Evolutionary conservation across 1,140 invertebrate genomes (phyloP), one percentile per base, ranked within the genome.

Genomic region (Drosophila bipectinata): DNA sequence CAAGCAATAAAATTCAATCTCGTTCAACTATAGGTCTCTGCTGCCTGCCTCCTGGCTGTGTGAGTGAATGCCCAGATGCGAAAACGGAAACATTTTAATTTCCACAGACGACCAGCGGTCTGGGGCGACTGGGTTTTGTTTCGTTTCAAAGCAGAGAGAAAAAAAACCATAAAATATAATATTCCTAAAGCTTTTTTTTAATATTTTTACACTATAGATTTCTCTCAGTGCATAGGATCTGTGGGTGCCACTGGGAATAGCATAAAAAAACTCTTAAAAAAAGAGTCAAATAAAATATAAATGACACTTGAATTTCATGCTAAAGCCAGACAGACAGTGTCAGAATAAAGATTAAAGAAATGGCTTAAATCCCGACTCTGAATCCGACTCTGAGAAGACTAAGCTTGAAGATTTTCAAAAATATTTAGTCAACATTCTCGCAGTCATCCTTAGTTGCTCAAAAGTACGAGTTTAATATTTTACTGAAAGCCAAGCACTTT

Each of bases 71-170:
- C 32, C 55, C 41, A 26, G 39, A n/a, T 56, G 55, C 77, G 77
- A 71, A 63, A 87, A 77, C 81, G 83, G 83, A 87, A 87, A 79
- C 82, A 87, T 73, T 87, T 83, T 79, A 88, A 87, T 87, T 87
- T 88, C 63, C 76, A 79, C 84, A 76, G 62, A 67, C 75, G 67
- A 55, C 76, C 66, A 72, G 59, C 60, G 76, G 78, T 77, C 66
- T 56, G 61, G 47, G 15, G 55, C 14, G 59, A 39, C n/a, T 30
- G 30, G 15, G 41, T 45, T 45, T 14, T 4, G 5, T 18, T 18
- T 45, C 15, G 44, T 47, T 47, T 47, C 2, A 21, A 4, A 9
- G n/a, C 18, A 47, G 15, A 47, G 9, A 47, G 4, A 24, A 41
- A 9, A 44, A 44, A 44, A 12, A 18, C 39, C 14, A 8, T 26